Percentiles rank a stretch among this genome's conserved stretches.
Evolutionary conservation across 2,888 invertebrate species (phyloP).

Genomic region (Watsonalla cultraria): DNA sequence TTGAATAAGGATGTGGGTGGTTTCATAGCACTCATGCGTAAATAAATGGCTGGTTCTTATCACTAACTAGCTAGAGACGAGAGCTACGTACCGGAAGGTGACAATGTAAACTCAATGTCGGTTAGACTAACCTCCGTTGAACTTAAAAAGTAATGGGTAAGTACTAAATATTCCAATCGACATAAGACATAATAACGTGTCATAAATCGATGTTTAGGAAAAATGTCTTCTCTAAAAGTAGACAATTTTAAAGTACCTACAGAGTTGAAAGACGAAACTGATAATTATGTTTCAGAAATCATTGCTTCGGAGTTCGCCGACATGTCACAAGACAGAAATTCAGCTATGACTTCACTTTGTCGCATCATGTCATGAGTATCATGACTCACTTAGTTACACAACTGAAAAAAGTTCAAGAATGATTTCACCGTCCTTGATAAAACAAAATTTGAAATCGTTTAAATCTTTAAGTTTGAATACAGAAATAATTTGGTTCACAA

Average conservation of each 20-base stretch:
- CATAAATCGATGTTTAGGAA: no score
- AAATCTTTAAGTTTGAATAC: no score
- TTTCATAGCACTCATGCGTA: slow-evolving; percentile 26
- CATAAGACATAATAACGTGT: no score
- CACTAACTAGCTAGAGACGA: slow-evolving; percentile 17
- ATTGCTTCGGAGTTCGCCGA: background rate
- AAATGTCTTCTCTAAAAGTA: no score
- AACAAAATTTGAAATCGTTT: no score
- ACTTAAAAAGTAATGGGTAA: background rate
- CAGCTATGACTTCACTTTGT: background rate
- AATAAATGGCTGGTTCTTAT: slow-evolving; percentile 23
- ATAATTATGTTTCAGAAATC: no score
- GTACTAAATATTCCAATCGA: no score
- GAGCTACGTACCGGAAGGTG: slow-evolving; percentile 25
- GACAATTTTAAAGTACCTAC: no score
- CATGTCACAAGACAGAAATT: background rate
- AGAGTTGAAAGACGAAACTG: no score
- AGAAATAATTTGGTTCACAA: no score
- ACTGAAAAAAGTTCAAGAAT: no score
- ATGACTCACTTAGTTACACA: background rate
- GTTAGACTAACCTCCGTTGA: slow-evolving; percentile 1
- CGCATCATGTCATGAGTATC: background rate
- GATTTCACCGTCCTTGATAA: no score
- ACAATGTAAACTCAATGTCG: slow-evolving; percentile 11
- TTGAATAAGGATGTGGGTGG: slow-evolving; percentile 28